These are phyloP conservation scores for Protonemura montana DNA, from an alignment of 2,888 invertebrate species.

Conservation along the genomic window DNA sequence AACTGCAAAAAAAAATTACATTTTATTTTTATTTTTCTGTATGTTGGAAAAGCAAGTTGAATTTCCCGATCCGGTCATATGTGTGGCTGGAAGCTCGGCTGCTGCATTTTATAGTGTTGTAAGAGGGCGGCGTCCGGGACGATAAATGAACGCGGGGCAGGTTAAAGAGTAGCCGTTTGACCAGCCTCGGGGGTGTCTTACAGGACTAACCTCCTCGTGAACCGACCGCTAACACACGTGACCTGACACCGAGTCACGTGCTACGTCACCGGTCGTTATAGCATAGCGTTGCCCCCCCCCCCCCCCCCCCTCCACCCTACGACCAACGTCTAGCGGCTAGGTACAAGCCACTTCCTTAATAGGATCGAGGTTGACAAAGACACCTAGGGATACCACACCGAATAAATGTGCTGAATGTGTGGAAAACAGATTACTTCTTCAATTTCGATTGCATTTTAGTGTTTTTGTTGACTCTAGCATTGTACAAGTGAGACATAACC, in stretches of 20 bases:
- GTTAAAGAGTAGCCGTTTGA: conserved; percentile 27
- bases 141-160: conserved; percentile 32
- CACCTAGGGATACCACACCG: background rate
- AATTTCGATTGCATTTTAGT: background rate
- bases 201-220: background rate
- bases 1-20: background rate
- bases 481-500: no score
- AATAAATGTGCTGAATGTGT: background rate
- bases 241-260: conserved; percentile 30
- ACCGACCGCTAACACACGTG: conserved; percentile 26
- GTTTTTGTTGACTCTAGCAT: background rate
- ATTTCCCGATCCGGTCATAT: background rate
- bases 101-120: conserved; percentile 28
- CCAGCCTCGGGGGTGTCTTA: conserved; percentile 31
- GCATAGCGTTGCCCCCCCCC: background rate
- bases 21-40: background rate
- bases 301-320: background rate
- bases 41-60: background rate
- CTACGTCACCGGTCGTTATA: background rate
- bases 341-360: background rate
- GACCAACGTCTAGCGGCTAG: background rate
- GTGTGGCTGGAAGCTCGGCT: background rate
- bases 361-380: background rate
- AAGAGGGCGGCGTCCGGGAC: background rate
- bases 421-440: background rate